Evolutionary conservation across 2,888 invertebrate genomes (phyloP).

Genomic region (Agrilus cyanescens): DNA sequence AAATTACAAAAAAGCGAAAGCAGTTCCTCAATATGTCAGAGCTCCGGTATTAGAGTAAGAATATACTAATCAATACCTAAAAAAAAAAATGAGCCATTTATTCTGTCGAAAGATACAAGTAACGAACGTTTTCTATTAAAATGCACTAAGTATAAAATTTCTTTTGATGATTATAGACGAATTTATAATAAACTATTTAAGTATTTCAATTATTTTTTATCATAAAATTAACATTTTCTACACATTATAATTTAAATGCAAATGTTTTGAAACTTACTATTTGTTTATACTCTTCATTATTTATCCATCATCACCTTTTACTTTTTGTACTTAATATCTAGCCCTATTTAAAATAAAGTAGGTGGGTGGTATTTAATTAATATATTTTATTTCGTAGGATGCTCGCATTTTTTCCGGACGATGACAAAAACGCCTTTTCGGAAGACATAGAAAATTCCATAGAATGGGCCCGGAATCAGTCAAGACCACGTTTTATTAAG

Average conservation of each 20-base stretch:
- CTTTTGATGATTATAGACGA: no score
- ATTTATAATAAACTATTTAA: no score
- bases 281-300: no score
- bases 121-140: no score
- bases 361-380: background rate
- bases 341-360: background rate
- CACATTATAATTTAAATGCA: no score
- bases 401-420: constrained; percentile 18
- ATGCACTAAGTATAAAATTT: no score
- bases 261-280: no score
- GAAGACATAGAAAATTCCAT: constrained; percentile 54
- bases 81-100: no score
- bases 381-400: constrained; percentile 16
- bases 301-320: background rate
- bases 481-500: constrained; percentile 60
- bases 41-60: constrained; percentile 61
- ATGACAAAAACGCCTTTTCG: constrained; percentile 18
- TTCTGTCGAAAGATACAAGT: no score
- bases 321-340: background rate
- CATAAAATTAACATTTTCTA: no score
- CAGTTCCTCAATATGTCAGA: constrained; percentile 44
- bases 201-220: no score
- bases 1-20: constrained; percentile 63
- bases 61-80: no score
- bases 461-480: constrained; percentile 52